Conservation (phyloP, 2,888 invertebrate species). For the Bedellia somnulentella region DNA sequence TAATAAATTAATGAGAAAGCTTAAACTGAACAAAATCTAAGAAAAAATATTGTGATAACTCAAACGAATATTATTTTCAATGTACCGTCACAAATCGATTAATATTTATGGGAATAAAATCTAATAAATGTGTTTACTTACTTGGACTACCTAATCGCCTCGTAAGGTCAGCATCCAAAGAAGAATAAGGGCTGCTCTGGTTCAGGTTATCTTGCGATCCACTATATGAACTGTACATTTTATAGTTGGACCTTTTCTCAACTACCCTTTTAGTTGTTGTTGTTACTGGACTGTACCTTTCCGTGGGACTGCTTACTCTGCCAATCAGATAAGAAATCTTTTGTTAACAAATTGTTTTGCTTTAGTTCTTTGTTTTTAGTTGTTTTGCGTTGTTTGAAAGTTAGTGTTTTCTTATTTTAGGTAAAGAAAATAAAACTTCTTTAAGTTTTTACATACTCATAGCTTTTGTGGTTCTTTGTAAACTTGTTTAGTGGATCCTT, state of each 20-base stretch:
- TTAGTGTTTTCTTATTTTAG: constrained; percentile 4
- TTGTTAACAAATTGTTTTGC: too few relatives aligned
- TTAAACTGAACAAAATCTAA: too few relatives aligned
- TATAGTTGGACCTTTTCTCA: constrained; percentile 48
- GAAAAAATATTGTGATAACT: too few relatives aligned
- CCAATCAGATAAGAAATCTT: too few relatives aligned
- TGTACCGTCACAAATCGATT: too few relatives aligned
- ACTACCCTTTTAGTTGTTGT: constrained; percentile 43
- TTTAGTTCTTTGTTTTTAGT: too few relatives aligned
- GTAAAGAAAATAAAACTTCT: neutral
- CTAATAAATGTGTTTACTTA: constrained; percentile 6
- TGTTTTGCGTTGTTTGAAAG: constrained; percentile 8
- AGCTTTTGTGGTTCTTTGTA: too few relatives aligned
- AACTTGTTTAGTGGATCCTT: too few relatives aligned
- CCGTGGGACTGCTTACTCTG: constrained; percentile 44
- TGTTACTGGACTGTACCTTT: constrained; percentile 45
- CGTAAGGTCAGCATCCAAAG: constrained; percentile 35
- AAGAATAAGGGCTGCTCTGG: constrained; percentile 38
- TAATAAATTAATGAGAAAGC: too few relatives aligned
- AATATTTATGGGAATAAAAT: too few relatives aligned
- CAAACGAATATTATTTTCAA: too few relatives aligned
- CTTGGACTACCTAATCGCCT: constrained; percentile 46
- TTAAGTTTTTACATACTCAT: too few relatives aligned
- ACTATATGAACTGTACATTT: constrained; percentile 47
- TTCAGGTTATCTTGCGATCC: constrained; percentile 50